phyloP scores from a whole-genome alignment of 2,113 vertebrate genomes.

The Tor tambroides region DNA sequence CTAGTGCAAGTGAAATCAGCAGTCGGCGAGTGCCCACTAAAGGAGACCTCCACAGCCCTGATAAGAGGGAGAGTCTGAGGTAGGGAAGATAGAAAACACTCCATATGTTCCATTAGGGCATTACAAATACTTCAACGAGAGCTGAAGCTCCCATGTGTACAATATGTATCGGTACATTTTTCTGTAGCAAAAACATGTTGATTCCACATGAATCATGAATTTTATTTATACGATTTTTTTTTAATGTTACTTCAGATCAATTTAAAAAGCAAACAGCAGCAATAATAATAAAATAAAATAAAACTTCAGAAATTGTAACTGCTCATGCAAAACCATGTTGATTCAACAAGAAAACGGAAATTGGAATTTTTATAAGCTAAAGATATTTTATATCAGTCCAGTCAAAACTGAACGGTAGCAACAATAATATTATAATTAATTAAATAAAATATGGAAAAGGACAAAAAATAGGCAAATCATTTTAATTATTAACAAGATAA shows the following conservation, averaged over 20 bases:
- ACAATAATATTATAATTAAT: background rate
- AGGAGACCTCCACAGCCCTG: conserved; percentile 17
- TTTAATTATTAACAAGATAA: too few species aligned
- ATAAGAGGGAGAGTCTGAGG: conserved; percentile 46
- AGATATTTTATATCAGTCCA: background rate
- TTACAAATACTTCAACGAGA: conserved; percentile 1
- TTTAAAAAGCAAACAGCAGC: background rate
- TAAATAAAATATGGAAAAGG: background rate
- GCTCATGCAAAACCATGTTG: background rate
- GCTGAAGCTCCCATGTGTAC: background rate
- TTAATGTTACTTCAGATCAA: background rate
- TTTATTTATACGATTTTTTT: too few species aligned
- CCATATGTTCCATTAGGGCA: conserved; percentile 7
- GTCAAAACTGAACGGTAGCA: background rate
- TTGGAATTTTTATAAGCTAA: background rate
- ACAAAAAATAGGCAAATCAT: too few species aligned
- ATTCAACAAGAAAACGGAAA: background rate
- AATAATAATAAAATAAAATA: background rate
- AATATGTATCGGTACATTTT: conserved; percentile 8
- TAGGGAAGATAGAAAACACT: conserved; percentile 33
- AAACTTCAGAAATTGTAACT: background rate
- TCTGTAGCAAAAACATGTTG: background rate
- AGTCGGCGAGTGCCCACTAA: conserved; percentile 31
- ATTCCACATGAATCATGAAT: background rate
- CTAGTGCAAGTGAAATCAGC: conserved; percentile 26